Base-by-base conservation (phyloP, 1,140 invertebrate species). In the Proctacanthus coquilletti region DNA sequence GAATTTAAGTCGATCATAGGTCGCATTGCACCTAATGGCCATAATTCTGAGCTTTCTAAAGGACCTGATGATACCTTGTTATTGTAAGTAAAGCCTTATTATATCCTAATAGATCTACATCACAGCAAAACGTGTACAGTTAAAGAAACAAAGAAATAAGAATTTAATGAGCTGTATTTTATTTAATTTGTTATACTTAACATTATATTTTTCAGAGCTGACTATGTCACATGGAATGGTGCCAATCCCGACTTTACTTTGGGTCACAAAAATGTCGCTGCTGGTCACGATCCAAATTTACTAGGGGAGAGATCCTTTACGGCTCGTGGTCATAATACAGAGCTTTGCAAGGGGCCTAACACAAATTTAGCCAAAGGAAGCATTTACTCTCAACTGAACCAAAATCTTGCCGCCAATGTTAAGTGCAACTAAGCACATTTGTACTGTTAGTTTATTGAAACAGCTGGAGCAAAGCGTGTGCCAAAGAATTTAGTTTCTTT, bases 211-310 rank as follows among this genome's bases (percentile, higher is more conserved):
- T 64, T 60, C 38, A 80, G 77, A 36, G 69, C 71, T 18, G 75
- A 79, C 48, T 80, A 80, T 54, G 65, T 75, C 11, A 71, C 75
- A 9, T 80, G 76, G 76, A 71, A 72, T 43, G 76, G 77, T 13
- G 68, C 75, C 9, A 71, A 78, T 60, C 62, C 69, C 5, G 57
- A 53, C 41, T 50, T 74, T 9, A 45, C 33, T 51, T 60, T 49
- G 45, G 65, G 54, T 20, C 50, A 41, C 42, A 61, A 53, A 42
- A 52, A 40, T 53, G 43, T 68, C n/a, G 63, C 69, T 0, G 60
- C 63, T 42, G 77, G 77, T 2, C 53, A 69, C 1, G 67, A 79
- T 52, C 19, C 51, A 17, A 53, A 42, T 15, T 47, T 75, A 6
- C 45, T 72, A 13, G 47, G 49, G 9, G 61, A 60, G 21, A 62